Evolutionary conservation across 1,140 invertebrate genomes (phyloP), one percentile per base, ranked within the genome.

Genomic region (Elysia chlorotica): DNA sequence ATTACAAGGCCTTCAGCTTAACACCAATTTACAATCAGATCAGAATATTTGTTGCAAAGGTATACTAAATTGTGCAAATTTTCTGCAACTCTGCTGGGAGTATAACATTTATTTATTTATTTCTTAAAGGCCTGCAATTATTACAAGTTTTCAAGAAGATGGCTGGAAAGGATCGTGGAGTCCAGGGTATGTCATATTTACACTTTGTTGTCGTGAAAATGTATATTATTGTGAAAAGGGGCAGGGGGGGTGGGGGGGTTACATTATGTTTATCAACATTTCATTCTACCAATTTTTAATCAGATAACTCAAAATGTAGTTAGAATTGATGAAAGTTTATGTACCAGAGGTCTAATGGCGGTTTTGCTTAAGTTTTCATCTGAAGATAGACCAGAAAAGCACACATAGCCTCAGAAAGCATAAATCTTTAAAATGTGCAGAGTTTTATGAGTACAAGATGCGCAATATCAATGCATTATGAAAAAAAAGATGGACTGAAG

Each of bases 91-190:
- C n/a, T n/a, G n/a, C n/a, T n/a, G n/a, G n/a, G n/a, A 25, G 41
- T 63, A 54, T 54, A 25, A 63, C 28, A 36, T 54, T 19, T 2
- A 19, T 76, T 37, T 25, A 54, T 62, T 54, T 65, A 21, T 30
- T 19, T 63, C 68, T 76, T 79, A 17, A 69, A 80, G 81, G 79
- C 76, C 36, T 72, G 77, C 17, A 21, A 69, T 2, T 77, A 78
- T 33, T 77, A 75, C 65, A 78, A 75, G 54, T 66, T 82, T 23
- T 78, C 80, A 6, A 80, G 78, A 72, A 67, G 65, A 28, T 82
- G 74, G 75, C 71, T 81, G 38, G 77, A 57, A 53, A 74, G 73
- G 65, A 75, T 81, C 25, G 35, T 81, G 6, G 74, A 78, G 48
- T 75, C 75, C 28, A 77, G 80, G 68, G 78, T 81, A 79, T 57